Base-by-base conservation (phyloP, 2,888 invertebrate species). In the Zaprionus lineosus region DNA sequence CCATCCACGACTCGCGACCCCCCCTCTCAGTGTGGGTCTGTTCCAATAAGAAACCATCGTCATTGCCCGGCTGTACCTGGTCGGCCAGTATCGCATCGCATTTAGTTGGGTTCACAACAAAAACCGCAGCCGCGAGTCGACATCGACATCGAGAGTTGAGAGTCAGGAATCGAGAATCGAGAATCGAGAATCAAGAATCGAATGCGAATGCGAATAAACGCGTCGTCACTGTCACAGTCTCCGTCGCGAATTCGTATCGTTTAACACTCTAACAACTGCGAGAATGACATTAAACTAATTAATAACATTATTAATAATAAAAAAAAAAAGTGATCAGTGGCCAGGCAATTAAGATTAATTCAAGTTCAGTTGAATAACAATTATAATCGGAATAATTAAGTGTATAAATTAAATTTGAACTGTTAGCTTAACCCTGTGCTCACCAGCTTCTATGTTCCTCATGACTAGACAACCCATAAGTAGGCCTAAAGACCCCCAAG, bases 41-140 rank as follows among this genome's bases (percentile, higher is more conserved):
- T 74, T 76, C 71, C 76, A 77, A 77, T 81, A 77, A 81, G 76
- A 81, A 77, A 69, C 69, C 66, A 65, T 65, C 71, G 71, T 61
- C 66, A 61, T 51, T 70, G 61, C 61, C 69, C 61, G 69, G 59
- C 58, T 59, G 55, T 52, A 75, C 59, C 66, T 82, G 74, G 72
- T 69, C 74, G 68, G 78, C 79, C 78, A 83, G 83, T 77, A 89
- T 89, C 86, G 86, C 86, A 89, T 89, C 89, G 89, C 89, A 88
- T 89, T 89, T 87, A 87, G 88, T 87, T 86, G 88, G 86, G 89
- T 89, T 88, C 88, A 87, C 89, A 87, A 84, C 82, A 70, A 63
- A 69, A 83, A 78, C 85, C 67, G 85, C 78, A 72, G 86, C 61
- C 84, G 77, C 84, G 82, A 60, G 51, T 65, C 74, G 48, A 15